A percentile compares a stretch with the other conserved stretches of the same genome.
These are phyloP conservation scores for Eupelmus urozonus DNA, from an alignment of 2,888 invertebrate species.

Conservation along the genomic window DNA sequence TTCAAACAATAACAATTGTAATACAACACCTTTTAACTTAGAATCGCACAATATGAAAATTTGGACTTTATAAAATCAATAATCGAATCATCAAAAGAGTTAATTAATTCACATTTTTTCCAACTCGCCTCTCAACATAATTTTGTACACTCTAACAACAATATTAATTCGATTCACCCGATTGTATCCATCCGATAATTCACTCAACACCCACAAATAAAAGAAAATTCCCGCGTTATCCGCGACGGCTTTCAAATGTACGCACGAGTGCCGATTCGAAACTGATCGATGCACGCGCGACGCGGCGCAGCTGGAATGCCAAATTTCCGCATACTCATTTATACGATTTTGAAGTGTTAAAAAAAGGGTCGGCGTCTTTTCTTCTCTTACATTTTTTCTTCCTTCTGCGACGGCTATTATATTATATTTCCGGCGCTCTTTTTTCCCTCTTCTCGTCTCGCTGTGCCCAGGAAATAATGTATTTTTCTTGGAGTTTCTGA, in stretches of 20 bases:
- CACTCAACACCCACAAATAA: too few relatives aligned
- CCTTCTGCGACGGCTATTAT: background rate
- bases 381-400: background rate
- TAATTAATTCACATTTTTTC: too few relatives aligned
- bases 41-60: too few relatives aligned
- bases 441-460: background rate
- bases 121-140: too few relatives aligned
- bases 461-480: slow-evolving; percentile 24
- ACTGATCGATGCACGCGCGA: slow-evolving; percentile 39
- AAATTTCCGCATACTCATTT: slow-evolving; percentile 41
- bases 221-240: too few relatives aligned
- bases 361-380: background rate
- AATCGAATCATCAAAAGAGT: too few relatives aligned
- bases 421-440: slow-evolving; percentile 12
- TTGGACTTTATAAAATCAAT: too few relatives aligned
- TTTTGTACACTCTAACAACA: too few relatives aligned
- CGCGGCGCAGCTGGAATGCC: slow-evolving; percentile 32
- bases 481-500: slow-evolving; percentile 45
- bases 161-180: too few relatives aligned
- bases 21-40: too few relatives aligned
- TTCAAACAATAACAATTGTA: too few relatives aligned
- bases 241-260: background rate
- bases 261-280: slow-evolving; percentile 46
- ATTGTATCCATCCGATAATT: too few relatives aligned
- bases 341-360: background rate